Conservation (phyloP, 2,113 vertebrate genomes). For the Neogale vison region DNA sequence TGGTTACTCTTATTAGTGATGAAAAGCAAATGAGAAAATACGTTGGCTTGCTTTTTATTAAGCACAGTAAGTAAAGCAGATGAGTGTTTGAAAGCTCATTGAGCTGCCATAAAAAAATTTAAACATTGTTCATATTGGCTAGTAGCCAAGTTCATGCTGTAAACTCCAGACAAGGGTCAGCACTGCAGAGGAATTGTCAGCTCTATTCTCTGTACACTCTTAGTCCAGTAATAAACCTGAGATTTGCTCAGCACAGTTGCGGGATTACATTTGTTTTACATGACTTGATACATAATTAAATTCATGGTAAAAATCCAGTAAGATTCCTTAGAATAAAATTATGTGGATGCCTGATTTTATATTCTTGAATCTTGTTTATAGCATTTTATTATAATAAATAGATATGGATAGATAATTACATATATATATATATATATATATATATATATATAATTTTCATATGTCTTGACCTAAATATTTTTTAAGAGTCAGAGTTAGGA, state of each 20-base stretch:
- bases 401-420: neutral
- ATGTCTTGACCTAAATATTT: neutral
- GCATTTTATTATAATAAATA: neutral
- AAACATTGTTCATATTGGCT: conserved; percentile 57
- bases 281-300: neutral
- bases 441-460: neutral
- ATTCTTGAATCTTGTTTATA: neutral
- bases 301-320: neutral
- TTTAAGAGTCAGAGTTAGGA: neutral
- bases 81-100: conserved; percentile 58
- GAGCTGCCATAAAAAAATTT: conserved; percentile 60
- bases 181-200: neutral
- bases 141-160: conserved; percentile 37
- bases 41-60: conserved; percentile 58
- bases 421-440: neutral
- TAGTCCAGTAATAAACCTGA: neutral
- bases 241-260: neutral
- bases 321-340: neutral
- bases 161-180: conserved; percentile 12
- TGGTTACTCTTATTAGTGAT: conserved; percentile 51
- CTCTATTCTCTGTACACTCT: neutral
- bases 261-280: neutral
- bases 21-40: conserved; percentile 69
- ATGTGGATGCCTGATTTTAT: neutral
- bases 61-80: conserved; percentile 59